These are phyloP conservation scores for Acipenser oxyrinchus DNA, from an alignment of 2,797 vertebrate genomes.

Conservation along the genomic window DNA sequence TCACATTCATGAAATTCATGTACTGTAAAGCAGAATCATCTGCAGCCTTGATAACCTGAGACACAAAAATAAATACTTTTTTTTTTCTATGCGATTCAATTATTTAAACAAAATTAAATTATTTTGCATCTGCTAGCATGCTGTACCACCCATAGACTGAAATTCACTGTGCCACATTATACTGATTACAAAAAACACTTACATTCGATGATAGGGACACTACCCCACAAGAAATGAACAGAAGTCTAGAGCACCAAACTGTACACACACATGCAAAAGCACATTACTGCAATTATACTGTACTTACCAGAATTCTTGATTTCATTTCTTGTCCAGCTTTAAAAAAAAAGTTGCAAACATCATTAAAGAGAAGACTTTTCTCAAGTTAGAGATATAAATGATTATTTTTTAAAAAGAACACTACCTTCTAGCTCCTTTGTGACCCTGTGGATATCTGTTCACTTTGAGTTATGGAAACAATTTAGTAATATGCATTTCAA, in stretches of 20 bases:
- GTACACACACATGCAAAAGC: too few relatives aligned
- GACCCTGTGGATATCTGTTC: constrained; percentile 79
- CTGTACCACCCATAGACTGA: too few relatives aligned
- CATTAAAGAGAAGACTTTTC: constrained; percentile 7
- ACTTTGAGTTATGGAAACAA: constrained; percentile 29
- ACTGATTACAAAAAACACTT: too few relatives aligned
- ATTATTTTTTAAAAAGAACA: neutral
- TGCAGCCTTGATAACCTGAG: constrained; percentile 88
- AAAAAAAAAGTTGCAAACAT: constrained; percentile 18
- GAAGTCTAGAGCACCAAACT: too few relatives aligned
- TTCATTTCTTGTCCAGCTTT: constrained; percentile 84
- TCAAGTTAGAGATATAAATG: neutral
- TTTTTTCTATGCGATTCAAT: too few relatives aligned
- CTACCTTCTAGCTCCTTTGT: constrained; percentile 82
- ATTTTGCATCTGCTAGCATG: too few relatives aligned
- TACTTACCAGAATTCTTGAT: constrained; percentile 85
- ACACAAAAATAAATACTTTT: too few relatives aligned
- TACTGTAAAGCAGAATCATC: constrained; percentile 89
- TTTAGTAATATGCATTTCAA: too few relatives aligned
- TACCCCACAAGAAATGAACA: neutral
- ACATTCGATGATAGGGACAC: too few relatives aligned
- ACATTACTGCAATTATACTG: too few relatives aligned
- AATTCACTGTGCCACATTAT: too few relatives aligned
- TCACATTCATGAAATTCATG: constrained; percentile 98
- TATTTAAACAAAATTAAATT: too few relatives aligned